Conservation (phyloP, 2,113 vertebrate genomes). For the Ursus arctos region DNA sequence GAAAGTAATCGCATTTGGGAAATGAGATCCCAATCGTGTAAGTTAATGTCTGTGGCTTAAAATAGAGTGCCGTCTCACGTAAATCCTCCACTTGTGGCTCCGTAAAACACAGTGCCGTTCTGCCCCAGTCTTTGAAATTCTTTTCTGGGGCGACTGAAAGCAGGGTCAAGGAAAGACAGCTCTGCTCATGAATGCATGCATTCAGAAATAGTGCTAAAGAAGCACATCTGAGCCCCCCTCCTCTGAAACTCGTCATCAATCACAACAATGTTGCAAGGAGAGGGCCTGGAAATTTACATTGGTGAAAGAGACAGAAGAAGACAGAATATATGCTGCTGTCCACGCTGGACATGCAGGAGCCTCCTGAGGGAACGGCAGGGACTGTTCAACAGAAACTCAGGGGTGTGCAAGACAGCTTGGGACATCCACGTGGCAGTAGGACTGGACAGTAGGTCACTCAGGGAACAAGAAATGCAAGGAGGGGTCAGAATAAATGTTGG, state of each 20-base stretch:
- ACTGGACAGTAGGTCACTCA: accelerated
- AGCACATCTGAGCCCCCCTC: no score
- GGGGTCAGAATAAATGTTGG: accelerated
- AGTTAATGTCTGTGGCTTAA: not conserved
- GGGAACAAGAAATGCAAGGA: not conserved
- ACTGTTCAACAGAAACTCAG: accelerated
- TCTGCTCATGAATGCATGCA: not conserved
- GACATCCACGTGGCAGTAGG: not conserved
- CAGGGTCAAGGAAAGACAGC: not conserved
- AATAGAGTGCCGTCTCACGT: not conserved
- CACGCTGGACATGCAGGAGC: not conserved
- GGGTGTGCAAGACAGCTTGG: no score
- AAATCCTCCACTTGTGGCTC: not conserved
- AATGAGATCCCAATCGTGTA: not conserved
- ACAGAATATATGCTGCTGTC: accelerated
- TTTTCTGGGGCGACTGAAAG: not conserved
- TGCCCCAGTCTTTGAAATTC: no score
- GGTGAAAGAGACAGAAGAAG: not conserved
- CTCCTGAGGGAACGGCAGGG: not conserved
- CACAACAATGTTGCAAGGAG: not conserved
- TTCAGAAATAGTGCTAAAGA: not conserved
- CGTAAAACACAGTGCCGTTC: accelerated
- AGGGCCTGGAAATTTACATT: not conserved
- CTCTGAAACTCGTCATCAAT: not conserved
- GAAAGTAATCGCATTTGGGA: conserved; percentile 20